Base-by-base conservation (phyloP, 1,140 invertebrate species). In the Lamellibrachia luymesi region DNA sequence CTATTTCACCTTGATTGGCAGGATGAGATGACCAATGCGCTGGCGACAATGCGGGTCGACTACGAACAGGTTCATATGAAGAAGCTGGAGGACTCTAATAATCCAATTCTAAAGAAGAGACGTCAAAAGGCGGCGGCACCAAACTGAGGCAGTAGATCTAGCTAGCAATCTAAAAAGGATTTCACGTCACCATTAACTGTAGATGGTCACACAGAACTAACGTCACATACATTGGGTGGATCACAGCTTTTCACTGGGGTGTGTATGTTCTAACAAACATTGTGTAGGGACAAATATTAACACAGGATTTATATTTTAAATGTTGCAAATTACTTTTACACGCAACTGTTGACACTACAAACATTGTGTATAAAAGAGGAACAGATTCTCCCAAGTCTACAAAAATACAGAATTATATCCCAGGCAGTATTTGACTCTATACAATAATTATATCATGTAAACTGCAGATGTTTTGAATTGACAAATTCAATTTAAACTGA, bases 1-100 rank as follows among this genome's bases (percentile, higher is more conserved):
- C 64, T 80, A 80, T 80, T 80, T 80, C 64, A 22, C 64, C 25
- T 80, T 92, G 89, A 49, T 93, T 94, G 95, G 7, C 98, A 99
- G 97, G 99, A 99, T 96, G 99, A 99, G 97, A 99, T 99, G 98
- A 99, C 98, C 0, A 97, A 98, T 93, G 99, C 99, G 0, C 96
- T 99, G 89, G 98, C 98, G 64, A 99, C 98, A 92, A 99, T 99
- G 99, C 97, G 99, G 92, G 98, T 99, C 1, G 98, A 99, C 95
- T 99, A 98, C 95, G 98, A 99, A 96, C 97, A 97, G 92, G 94
- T 98, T 90, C 98, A 98, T 96, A 98, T 99, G 92, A 99, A 99
- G 97, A 97, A 98, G 89, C 96, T 99, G 93, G 98, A 98, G 93
- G 97, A 98, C 94, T 98, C 98, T 27, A 99, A 98, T 95, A 99